A percentile compares a stretch with the other conserved stretches of the same genome.
phyloP scores from a whole-genome alignment of 2,113 vertebrate species.

The Diadophis punctatus region DNA sequence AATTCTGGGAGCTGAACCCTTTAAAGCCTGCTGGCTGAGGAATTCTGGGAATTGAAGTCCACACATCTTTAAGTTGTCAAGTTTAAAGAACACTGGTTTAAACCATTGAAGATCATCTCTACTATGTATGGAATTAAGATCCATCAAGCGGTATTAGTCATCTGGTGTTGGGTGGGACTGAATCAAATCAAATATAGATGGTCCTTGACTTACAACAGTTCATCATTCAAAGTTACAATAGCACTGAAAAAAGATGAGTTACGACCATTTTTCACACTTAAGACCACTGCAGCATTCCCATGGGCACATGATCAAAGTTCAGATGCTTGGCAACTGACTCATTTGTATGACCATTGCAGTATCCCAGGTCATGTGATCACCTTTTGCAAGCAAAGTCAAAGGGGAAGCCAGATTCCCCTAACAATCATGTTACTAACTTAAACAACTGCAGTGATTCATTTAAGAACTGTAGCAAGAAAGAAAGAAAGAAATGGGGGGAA shows the following conservation, averaged over 20 bases:
- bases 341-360: background rate
- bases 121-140: background rate
- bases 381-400: background rate
- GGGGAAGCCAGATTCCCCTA: background rate
- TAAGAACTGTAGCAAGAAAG: background rate
- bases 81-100: background rate
- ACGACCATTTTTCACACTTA: background rate
- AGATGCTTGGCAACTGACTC: background rate
- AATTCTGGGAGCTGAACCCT: background rate
- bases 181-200: background rate
- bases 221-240: background rate
- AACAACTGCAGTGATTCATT: background rate
- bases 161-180: background rate
- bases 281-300: background rate
- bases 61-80: background rate
- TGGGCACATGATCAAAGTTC: background rate
- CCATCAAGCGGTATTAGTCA: background rate
- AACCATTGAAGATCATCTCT: background rate
- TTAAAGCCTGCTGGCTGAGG: background rate
- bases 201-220: background rate
- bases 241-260: background rate
- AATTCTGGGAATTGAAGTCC: background rate
- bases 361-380: background rate
- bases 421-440: background rate
- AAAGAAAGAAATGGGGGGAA: background rate